A percentile compares a stretch with the other conserved stretches of the same genome.
These are phyloP conservation scores for Nasonia oneida DNA, from an alignment of 2,888 invertebrate genomes.

Conservation along the genomic window DNA sequence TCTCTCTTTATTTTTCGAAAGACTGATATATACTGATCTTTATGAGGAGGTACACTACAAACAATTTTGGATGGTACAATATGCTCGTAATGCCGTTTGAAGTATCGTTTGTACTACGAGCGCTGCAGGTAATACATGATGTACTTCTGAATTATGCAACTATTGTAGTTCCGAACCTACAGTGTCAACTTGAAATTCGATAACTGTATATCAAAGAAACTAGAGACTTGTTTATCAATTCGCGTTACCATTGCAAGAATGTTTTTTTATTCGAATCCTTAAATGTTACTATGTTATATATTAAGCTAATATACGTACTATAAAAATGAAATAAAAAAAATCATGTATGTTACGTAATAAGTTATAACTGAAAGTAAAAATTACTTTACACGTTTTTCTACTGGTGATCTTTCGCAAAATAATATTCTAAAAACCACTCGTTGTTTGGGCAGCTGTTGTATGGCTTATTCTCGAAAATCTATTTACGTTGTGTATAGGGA, in stretches of 20 bases:
- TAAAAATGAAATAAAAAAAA: not conserved
- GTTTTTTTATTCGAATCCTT: not conserved
- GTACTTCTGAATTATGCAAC: too few species aligned
- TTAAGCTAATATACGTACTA: not conserved
- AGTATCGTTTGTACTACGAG: not conserved
- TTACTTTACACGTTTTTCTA: not conserved
- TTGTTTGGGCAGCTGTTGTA: not conserved
- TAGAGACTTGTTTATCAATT: not conserved
- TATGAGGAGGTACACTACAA: not conserved
- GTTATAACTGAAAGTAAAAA: not conserved
- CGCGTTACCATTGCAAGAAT: not conserved
- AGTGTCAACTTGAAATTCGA: not conserved
- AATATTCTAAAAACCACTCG: slow-evolving; percentile 1
- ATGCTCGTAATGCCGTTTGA: not conserved
- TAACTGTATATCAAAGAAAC: not conserved
- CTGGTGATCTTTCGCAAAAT: not conserved
- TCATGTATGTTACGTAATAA: not conserved
- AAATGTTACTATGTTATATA: not conserved
- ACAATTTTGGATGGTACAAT: not conserved
- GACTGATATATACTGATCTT: not conserved
- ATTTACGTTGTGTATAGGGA: slow-evolving; percentile 18
- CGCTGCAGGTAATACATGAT: too few species aligned
- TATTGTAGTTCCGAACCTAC: not conserved
- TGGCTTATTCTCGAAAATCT: not conserved
- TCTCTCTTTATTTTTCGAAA: not conserved